Conservation (phyloP, 92 coral and sea anemone genomes). For the Hydrozoanthus gracilis region DNA sequence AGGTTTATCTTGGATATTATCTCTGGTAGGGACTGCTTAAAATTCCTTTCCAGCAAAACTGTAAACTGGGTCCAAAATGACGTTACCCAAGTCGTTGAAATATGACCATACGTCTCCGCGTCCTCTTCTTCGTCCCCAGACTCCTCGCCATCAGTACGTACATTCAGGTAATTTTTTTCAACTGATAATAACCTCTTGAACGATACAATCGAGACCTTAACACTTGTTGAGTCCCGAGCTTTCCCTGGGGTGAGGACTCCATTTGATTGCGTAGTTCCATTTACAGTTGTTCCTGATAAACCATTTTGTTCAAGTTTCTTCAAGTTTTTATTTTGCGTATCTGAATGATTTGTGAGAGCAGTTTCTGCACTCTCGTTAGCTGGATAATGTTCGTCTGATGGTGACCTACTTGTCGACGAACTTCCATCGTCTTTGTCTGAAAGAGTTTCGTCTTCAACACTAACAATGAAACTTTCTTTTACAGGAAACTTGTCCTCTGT, state of each 20-base stretch:
- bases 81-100: slow-evolving; percentile 89
- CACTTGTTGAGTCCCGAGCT: neutral
- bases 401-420: neutral
- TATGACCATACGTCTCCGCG: slow-evolving; percentile 59
- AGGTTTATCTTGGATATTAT: slow-evolving; percentile 83
- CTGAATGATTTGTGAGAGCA: neutral
- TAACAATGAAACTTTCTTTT: neutral
- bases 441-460: slow-evolving; percentile 19
- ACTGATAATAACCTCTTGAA: neutral
- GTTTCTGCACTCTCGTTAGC: neutral
- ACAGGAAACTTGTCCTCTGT: slow-evolving; percentile 4
- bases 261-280: neutral
- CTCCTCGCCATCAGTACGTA: slow-evolving; percentile 45
- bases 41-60: slow-evolving; percentile 78
- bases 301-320: neutral
- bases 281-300: neutral
- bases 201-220: slow-evolving; percentile 1
- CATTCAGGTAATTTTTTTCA: slow-evolving; percentile 14
- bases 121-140: slow-evolving; percentile 82
- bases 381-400: neutral
- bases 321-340: neutral
- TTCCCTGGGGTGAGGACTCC: slow-evolving; percentile 5
- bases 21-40: slow-evolving; percentile 87
- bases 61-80: slow-evolving; percentile 94
- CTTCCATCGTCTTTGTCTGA: neutral